Conservation (phyloP, 2,113 vertebrate species). For the Muntiacus reevesi region DNA sequence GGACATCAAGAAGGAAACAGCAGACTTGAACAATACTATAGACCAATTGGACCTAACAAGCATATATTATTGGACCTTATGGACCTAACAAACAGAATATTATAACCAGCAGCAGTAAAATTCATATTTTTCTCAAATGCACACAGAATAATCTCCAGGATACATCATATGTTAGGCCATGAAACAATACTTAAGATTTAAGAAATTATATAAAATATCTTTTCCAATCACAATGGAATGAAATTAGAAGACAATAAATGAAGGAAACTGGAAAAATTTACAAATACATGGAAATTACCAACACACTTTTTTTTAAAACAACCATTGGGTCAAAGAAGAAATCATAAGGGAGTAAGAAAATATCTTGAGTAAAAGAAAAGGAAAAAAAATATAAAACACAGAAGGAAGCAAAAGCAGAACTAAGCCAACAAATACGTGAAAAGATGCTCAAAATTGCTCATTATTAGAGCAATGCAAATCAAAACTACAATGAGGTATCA, state of each 20-base stretch:
- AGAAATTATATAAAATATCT: not conserved
- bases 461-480: not conserved
- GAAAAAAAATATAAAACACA: not conserved
- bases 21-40: not conserved
- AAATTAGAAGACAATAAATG: not conserved
- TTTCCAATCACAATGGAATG: not conserved
- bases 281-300: not conserved
- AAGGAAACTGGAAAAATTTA: not conserved
- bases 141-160: not conserved
- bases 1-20: not conserved
- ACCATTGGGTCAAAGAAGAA: not conserved
- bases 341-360: not conserved
- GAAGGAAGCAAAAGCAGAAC: not conserved
- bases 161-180: not conserved
- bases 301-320: not conserved
- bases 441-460: not conserved
- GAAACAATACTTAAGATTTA: not conserved
- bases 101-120: not conserved
- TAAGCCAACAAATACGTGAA: not conserved
- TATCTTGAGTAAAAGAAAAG: not conserved
- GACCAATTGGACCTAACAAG: not conserved
- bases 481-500: not conserved
- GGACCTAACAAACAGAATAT: not conserved
- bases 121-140: not conserved
- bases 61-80: not conserved